phyloP scores from a whole-genome alignment of 1,140 invertebrate genomes.

The Brachionus koreanus region DNA sequence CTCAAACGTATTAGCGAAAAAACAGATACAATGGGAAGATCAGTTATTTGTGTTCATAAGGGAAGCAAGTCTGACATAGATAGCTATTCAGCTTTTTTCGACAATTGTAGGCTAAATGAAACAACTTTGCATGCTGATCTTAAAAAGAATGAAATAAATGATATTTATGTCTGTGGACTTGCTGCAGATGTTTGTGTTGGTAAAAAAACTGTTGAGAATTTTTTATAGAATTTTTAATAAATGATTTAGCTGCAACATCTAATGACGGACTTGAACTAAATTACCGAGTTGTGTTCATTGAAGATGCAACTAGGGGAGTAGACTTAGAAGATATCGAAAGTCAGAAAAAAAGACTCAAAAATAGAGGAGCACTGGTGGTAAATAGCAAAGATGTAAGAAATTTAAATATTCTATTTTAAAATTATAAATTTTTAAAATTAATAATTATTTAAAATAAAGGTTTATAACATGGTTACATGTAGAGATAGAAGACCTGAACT shows the following conservation, averaged over 20 bases:
- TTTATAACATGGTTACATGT: slow-evolving; percentile 29
- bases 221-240: neutral
- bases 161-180: slow-evolving; percentile 88
- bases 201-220: slow-evolving; percentile 54
- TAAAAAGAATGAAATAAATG: slow-evolving; percentile 73
- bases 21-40: slow-evolving; percentile 2
- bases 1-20: slow-evolving; percentile 56
- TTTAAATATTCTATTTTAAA: neutral
- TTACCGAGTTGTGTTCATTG: slow-evolving; percentile 80
- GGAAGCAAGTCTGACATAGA: slow-evolving; percentile 90
- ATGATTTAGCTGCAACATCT: slow-evolving; percentile 66
- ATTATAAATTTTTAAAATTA: neutral
- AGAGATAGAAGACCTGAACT: slow-evolving; percentile 26
- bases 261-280: slow-evolving; percentile 78
- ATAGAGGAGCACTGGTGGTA: slow-evolving; percentile 13
- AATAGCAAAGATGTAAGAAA: neutral
- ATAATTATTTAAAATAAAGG: neutral
- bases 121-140: slow-evolving; percentile 79
- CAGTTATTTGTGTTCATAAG: slow-evolving; percentile 80
- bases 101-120: slow-evolving; percentile 83
- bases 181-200: slow-evolving; percentile 95
- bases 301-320: slow-evolving; percentile 84
- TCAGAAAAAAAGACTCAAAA: neutral
- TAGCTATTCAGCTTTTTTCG: slow-evolving; percentile 96
- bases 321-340: slow-evolving; percentile 54